Evolutionary conservation across 30 jellyfish, hydroid and myxozoan genomes (phyloP).

Genomic region (Nemopilema nomurai): DNA sequence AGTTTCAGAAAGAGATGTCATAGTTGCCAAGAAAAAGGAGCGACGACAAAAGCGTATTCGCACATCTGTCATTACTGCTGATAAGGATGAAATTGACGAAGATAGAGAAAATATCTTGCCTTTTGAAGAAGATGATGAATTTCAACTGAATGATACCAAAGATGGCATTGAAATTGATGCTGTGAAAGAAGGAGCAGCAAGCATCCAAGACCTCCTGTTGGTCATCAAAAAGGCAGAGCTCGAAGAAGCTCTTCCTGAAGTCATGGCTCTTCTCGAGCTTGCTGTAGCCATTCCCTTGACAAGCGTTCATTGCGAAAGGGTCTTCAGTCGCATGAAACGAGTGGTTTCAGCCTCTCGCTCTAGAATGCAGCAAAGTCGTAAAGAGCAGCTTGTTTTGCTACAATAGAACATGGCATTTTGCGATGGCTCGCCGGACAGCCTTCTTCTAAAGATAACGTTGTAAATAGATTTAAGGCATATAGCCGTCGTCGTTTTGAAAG

Average conservation of each 20-base stretch:
- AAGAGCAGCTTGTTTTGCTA: neutral
- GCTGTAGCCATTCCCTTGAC: constrained; percentile 31
- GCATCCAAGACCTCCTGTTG: constrained; percentile 50
- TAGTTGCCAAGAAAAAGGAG: constrained; percentile 44
- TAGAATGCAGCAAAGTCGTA: neutral
- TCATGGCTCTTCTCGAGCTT: constrained; percentile 27
- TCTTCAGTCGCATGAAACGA: too few relatives aligned
- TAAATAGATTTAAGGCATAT: too few relatives aligned
- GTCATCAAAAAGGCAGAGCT: constrained; percentile 57
- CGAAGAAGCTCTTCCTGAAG: constrained; percentile 44
- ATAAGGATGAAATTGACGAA: constrained; percentile 19
- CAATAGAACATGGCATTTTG: constrained; percentile 1
- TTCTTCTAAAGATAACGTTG: neutral
- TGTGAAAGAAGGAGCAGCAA: constrained; percentile 51
- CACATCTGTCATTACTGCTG: constrained; percentile 17
- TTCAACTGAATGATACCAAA: constrained; percentile 24
- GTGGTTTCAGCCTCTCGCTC: constrained; percentile 44
- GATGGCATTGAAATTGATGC: constrained; percentile 36
- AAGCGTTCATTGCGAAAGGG: constrained; percentile 27
- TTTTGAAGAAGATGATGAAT: constrained; percentile 30
- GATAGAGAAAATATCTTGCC: constrained; percentile 12
- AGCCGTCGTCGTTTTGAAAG: too few relatives aligned
- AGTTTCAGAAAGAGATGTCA: constrained; percentile 37
- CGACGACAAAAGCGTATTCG: constrained; percentile 27
- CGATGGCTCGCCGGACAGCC: neutral